Conservation (phyloP, 2,888 invertebrate species). For the Drosophila quinaria region DNA sequence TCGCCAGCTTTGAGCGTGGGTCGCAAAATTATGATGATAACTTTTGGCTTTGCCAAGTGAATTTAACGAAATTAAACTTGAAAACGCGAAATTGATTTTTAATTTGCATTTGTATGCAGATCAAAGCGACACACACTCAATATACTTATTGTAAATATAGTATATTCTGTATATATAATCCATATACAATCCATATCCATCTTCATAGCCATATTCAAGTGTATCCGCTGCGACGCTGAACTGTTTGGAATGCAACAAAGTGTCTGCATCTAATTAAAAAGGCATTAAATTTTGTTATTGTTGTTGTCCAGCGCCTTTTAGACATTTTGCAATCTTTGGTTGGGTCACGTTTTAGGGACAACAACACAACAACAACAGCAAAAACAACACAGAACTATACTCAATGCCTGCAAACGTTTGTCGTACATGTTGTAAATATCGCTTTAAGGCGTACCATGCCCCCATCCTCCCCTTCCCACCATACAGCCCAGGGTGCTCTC, state of each 20-base stretch:
- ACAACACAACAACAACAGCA: conserved; percentile 28
- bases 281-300: conserved; percentile 65
- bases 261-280: conserved; percentile 77
- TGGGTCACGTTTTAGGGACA: conserved; percentile 74
- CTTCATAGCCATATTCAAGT: neutral
- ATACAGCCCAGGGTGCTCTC: conserved; percentile 11
- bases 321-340: conserved; percentile 74
- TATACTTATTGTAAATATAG: conserved; percentile 5
- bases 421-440: conserved; percentile 78
- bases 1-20: conserved; percentile 55
- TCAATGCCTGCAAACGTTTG: conserved; percentile 52
- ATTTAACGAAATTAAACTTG: conserved; percentile 76
- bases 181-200: conserved; percentile 17
- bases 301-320: conserved; percentile 53
- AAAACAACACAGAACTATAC: conserved; percentile 3
- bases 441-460: conserved; percentile 72
- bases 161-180: conserved; percentile 14
- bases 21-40: conserved; percentile 71
- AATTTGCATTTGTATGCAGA: conserved; percentile 72
- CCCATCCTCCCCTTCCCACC: conserved; percentile 2
- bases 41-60: conserved; percentile 62
- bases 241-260: conserved; percentile 72
- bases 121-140: conserved; percentile 40
- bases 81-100: conserved; percentile 81
- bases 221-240: conserved; percentile 21